Percentiles rank a stretch among this genome's conserved stretches.
Evolutionary conservation across 2,797 vertebrate species (phyloP).

Genomic region (Cirrhinus mrigala): DNA sequence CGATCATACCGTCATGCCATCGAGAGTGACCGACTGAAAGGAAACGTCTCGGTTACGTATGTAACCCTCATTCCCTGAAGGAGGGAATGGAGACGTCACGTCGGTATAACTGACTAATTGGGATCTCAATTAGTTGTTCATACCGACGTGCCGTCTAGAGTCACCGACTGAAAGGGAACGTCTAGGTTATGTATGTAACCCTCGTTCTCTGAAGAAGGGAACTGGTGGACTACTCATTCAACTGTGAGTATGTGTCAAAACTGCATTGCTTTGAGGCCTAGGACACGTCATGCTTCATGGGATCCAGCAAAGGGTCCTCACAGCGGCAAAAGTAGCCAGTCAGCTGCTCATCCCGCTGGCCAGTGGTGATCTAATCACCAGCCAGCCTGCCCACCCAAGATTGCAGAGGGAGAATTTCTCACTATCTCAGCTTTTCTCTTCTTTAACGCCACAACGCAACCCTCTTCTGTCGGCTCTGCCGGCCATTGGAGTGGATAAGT

Average conservation of each 20-base stretch:
- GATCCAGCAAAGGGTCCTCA: slow-evolving; percentile 13
- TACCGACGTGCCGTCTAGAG: too few species aligned
- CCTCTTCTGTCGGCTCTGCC: slow-evolving; percentile 23
- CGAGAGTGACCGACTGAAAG: too few species aligned
- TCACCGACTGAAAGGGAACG: too few species aligned
- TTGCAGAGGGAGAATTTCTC: slow-evolving; percentile 43
- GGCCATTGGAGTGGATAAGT: slow-evolving; percentile 54
- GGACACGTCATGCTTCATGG: neutral
- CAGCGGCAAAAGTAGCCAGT: slow-evolving; percentile 34
- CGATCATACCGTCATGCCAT: too few species aligned
- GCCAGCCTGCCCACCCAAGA: slow-evolving; percentile 34
- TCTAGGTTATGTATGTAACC: too few species aligned
- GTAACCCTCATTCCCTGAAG: too few species aligned
- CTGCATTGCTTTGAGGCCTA: neutral
- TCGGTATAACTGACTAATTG: too few species aligned
- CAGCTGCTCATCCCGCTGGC: slow-evolving; percentile 28
- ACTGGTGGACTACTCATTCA: neutral
- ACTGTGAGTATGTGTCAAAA: neutral
- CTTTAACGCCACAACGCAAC: neutral
- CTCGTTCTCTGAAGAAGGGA: too few species aligned
- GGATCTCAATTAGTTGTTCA: too few species aligned
- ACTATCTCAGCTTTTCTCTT: slow-evolving; percentile 49
- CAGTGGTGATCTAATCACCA: slow-evolving; percentile 36
- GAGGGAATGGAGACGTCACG: too few species aligned
- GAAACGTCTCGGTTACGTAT: too few species aligned